Evolutionary conservation across 2,888 invertebrate genomes (phyloP), one percentile per base, ranked within the genome.

Genomic region (Slavum lentiscoides): DNA sequence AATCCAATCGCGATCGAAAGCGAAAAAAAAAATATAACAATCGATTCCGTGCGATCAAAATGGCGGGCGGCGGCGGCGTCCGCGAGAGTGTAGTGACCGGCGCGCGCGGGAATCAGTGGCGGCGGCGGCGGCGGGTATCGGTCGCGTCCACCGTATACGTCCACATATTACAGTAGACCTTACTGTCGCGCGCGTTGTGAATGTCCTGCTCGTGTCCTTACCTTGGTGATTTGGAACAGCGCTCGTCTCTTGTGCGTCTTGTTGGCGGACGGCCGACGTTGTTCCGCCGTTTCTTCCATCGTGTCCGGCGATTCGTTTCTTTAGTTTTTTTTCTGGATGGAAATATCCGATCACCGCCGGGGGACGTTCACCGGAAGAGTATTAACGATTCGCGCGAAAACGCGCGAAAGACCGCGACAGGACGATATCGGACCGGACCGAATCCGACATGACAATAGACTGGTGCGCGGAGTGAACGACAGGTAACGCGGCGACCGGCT

Each of bases 191-290:
- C 58, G 58, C 8, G 8, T 58, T n/a, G 1, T 19, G 13, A 8
- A 23, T 59, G 17, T 9, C 43, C 43, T 58, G 23, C 11, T 3
- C 2, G 2, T 72, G 8, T 19, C 67, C 83, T 84, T 83, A 93
- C 93, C 92, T 92, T 92, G 77, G 92, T 91, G 85, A 92, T 91
- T 87, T 93, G 92, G 87, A 90, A 92, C 82, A 93, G 89, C 84
- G 93, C 92, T 83, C 84, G 85, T 82, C 84, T 84, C 55, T 81
- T 83, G 61, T 58, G 81, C 67, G 70, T 74, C 77, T 66, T 80
- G 62, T 23, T 55, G 21, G 55, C 43, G n/a, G 84, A 83, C 82
- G 84, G 83, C 81, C 82, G 83, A 82, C 83, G 83, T 82, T 84
- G 88, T 30, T 30, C 30, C 86, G 91, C 91, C 84, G 90, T 90